Evolutionary conservation across 2,113 vertebrate genomes (phyloP).

Genomic region (Chaetura pelagica): DNA sequence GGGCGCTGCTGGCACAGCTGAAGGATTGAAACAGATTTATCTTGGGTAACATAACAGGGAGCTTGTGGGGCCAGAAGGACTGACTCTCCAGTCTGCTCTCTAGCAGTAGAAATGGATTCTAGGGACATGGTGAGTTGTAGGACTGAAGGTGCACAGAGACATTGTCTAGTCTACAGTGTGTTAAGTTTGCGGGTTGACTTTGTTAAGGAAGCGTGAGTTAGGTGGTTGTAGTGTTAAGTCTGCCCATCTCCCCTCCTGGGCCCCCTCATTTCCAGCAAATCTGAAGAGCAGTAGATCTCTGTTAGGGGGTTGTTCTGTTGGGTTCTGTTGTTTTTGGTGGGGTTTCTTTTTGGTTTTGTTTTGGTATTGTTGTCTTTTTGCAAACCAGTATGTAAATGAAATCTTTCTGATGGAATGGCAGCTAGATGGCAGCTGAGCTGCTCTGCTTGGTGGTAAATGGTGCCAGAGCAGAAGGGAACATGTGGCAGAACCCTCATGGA

Average conservation of each 20-base stretch:
- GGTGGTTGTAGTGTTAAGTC: neutral
- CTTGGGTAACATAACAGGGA: conserved; percentile 45
- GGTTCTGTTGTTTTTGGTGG: too few species aligned
- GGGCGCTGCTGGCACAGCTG: conserved; percentile 87
- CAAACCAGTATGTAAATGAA: neutral
- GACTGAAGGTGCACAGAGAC: neutral
- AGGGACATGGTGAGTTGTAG: neutral
- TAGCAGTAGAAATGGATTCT: neutral
- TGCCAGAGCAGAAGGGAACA: neutral
- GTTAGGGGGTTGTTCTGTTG: too few species aligned
- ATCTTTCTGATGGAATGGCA: neutral
- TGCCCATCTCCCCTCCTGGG: neutral
- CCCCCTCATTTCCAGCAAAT: neutral
- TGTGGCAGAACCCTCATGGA: neutral
- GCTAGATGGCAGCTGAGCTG: neutral
- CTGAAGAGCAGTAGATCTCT: neutral
- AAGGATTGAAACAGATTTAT: conserved; percentile 76
- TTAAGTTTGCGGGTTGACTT: neutral
- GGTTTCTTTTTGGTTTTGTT: too few species aligned
- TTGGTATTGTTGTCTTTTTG: neutral
- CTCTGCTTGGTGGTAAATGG: neutral
- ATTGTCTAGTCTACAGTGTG: neutral
- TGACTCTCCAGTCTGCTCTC: neutral
- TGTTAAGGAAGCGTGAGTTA: conserved; percentile 37
- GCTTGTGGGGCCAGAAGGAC: neutral